Evolutionary conservation across 2,113 vertebrate species (phyloP), one percentile per base, ranked within the genome.

Genomic region (Petroica traversi): DNA sequence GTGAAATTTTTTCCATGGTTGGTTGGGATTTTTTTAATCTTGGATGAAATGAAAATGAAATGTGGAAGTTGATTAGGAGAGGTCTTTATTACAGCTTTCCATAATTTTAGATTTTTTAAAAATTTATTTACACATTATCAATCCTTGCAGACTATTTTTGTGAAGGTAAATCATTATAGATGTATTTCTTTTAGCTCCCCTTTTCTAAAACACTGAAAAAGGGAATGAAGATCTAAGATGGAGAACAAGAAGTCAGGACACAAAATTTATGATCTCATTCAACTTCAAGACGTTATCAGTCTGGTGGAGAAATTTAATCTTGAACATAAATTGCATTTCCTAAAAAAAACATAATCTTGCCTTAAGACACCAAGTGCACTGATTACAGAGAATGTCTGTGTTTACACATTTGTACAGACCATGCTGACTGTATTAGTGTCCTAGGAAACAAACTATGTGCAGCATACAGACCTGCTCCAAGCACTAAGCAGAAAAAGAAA

Each of bases 321-420:
- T 66, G 85, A 97, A 97, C 98, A 98, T 98, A 98, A 98, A 98
- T 98, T 98, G 95, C 98, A 98, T 98, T 98, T 98, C 98, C 98
- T 98, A 98, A 97, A 98, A 98, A 98, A 98, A 98, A 98, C 97
- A 98, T 96, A 98, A 97, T 98, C 97, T 98, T 98, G 98, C 98
- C 98, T 98, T 98, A 98, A 98, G 98, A 98, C 97, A 98, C 96
- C 98, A 97, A 97, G 88, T 29, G 71, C 92, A 96, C 98, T 98
- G 98, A 98, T 98, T 98, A 98, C 97, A 98, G 98, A 94, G 98
- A 98, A 98, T 98, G 98, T 98, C 98, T 98, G 95, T 98, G 98
- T 98, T 98, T 98, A 98, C 98, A 98, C 98, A 93, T 98, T 98
- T 97, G 95, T 97, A 95, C 93, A 94, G 96, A 89, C 98, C 98